Percentiles rank a stretch among this genome's conserved stretches.
phyloP scores from a whole-genome alignment of 1,140 invertebrate species.

The Cotesia chilonis region DNA sequence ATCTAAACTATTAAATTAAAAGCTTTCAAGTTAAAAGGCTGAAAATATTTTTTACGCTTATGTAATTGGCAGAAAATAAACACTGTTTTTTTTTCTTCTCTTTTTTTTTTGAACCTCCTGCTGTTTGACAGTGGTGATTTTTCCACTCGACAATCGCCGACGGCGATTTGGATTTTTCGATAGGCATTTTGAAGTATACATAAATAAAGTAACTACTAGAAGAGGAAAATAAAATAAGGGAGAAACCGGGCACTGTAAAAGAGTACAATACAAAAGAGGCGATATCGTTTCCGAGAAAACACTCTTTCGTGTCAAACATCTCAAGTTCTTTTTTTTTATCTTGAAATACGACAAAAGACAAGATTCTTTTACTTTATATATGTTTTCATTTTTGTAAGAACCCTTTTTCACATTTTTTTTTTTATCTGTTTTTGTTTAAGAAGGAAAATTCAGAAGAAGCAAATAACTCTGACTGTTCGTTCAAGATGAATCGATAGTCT shows the following conservation, averaged over 20 bases:
- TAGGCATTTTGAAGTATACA: neutral
- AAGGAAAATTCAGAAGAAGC: too few species aligned
- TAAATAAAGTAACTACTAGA: slow-evolving; percentile 4
- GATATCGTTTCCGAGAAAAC: slow-evolving; percentile 11
- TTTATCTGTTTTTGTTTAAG: too few species aligned
- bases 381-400: neutral
- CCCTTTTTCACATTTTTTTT: neutral
- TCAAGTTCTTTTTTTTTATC: slow-evolving; percentile 19
- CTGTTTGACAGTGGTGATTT: too few species aligned
- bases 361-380: slow-evolving; percentile 16
- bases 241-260: slow-evolving; percentile 1
- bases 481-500: too few species aligned
- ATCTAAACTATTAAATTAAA: neutral
- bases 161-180: neutral
- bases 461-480: too few species aligned
- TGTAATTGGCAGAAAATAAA: too few species aligned
- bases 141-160: too few species aligned
- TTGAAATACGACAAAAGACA: slow-evolving; percentile 29
- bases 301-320: slow-evolving; percentile 24
- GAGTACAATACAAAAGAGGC: slow-evolving; percentile 17
- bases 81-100: too few species aligned
- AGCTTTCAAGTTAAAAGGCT: slow-evolving; percentile 3
- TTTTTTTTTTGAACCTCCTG: too few species aligned
- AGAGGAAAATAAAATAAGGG: neutral
- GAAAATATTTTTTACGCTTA: neutral